Evolutionary conservation across 2,797 vertebrate species (phyloP).

Genomic region (Megalops cyprinoides): DNA sequence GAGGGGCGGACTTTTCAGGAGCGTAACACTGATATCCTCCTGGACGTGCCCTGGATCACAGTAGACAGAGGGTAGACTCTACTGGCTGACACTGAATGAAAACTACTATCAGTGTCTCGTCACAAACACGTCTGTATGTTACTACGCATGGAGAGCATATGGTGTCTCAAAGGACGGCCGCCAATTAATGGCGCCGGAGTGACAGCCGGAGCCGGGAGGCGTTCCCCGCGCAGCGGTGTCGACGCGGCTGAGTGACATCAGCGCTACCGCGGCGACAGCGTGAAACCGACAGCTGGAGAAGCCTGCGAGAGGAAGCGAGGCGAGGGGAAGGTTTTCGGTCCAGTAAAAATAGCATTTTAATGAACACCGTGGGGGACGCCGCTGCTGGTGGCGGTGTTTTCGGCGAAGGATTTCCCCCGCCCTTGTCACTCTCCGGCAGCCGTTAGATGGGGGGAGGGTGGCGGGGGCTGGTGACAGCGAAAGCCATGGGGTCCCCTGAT

Average conservation of each 20-base stretch:
- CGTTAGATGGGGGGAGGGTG: background rate
- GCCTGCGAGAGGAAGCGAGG: constrained; percentile 35
- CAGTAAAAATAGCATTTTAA: constrained; percentile 61
- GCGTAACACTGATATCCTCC: too few species aligned
- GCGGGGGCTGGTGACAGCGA: background rate
- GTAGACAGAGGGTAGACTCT: too few species aligned
- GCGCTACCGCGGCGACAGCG: constrained; percentile 18
- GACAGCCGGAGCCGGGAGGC: background rate
- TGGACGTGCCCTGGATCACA: too few species aligned
- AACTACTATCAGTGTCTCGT: background rate
- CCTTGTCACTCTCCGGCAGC: constrained; percentile 13
- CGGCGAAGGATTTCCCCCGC: background rate
- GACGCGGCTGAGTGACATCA: background rate
- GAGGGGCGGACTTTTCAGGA: too few species aligned
- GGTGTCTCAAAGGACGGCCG: constrained; percentile 20
- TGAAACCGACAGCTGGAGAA: constrained; percentile 47
- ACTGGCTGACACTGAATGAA: background rate
- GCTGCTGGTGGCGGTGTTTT: background rate
- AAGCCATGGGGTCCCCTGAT: background rate
- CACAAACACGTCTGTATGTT: background rate
- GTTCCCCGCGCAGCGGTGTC: background rate
- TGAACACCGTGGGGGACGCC: constrained; percentile 61
- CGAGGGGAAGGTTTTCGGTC: constrained; percentile 50
- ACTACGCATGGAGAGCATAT: background rate
- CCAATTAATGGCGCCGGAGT: constrained; percentile 34